Base-by-base conservation (phyloP, 2,797 vertebrate species). In the Salmo trutta region DNA sequence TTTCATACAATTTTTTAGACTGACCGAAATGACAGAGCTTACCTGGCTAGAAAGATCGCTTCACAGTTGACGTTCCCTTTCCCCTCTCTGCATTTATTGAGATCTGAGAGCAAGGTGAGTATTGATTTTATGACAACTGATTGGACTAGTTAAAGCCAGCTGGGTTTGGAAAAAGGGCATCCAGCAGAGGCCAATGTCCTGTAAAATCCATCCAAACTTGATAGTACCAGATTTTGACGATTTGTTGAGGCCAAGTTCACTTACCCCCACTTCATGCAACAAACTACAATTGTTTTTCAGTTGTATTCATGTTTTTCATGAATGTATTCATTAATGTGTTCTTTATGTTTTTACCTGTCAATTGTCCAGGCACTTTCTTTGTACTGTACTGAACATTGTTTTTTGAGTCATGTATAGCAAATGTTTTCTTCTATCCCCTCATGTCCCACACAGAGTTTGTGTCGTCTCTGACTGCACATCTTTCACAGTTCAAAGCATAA, bases 51-150 rank as follows among this genome's bases (percentile, higher is more conserved):
- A 62, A n/a, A 21, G 71, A 54, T 24, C 2, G 59, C 19, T 62
- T 21, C 53, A 41, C 36, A 24, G 29, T 36, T 59, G 33, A 69
- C 14, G 19, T 21, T 15, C 29, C 82, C 41, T 74, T 59, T 75
- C 80, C 10, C 41, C 66, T 74, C 65, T 81, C 52, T 51, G 52
- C 81, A 75, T 83, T 81, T 73, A 76, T 76, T 79, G 52, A 81
- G 73, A 75, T 83, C 74, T 51, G 80, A 81, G 75, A 71, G 83
- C 79, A 81, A 81, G 76, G 85, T 73, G 79, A 85, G 76, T 85
- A 89, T 89, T 89, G 90, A 92, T 90, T 90, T 87, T 87, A 85
- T 88, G 88, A 85, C 84, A 87, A 75, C 15, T 78, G 83, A 85
- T 90, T 87, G 77, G 89, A 87, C 85, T 74, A 81, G 87, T 88